phyloP scores from a whole-genome alignment of 2,113 vertebrate genomes.

The Dasyornis broadbenti region DNA sequence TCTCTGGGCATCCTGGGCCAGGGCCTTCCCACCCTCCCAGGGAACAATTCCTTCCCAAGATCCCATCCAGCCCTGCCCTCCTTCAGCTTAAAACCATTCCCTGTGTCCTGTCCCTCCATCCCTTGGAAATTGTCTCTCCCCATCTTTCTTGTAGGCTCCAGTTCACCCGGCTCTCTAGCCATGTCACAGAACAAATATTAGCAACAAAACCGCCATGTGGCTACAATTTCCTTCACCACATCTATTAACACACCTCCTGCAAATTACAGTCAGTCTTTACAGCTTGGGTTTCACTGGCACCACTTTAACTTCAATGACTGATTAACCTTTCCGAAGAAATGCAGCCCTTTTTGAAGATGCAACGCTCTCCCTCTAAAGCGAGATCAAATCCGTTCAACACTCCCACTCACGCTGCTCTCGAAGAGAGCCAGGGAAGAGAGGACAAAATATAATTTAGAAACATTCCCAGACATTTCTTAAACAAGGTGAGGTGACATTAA shows the following conservation, averaged over 20 bases:
- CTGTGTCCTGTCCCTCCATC: not conserved
- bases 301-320: not conserved
- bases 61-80: not conserved
- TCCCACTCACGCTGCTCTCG: conserved; percentile 21
- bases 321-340: conserved; percentile 18
- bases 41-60: fast-evolving
- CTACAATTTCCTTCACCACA: not conserved
- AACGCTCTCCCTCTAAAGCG: conserved; percentile 7
- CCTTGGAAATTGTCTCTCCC: not conserved
- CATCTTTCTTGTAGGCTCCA: not conserved
- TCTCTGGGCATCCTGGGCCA: fast-evolving
- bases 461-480: not conserved
- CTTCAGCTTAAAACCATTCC: not conserved
- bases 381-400: conserved; percentile 23
- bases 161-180: not conserved
- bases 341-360: not conserved
- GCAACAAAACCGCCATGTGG: not conserved
- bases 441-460: conserved; percentile 8
- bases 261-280: not conserved
- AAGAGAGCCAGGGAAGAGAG: not conserved
- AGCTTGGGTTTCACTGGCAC: not conserved
- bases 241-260: not conserved
- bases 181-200: not conserved
- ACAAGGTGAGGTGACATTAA: conserved; percentile 4
- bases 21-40: fast-evolving